A percentile compares a stretch with the other conserved stretches of the same genome.
phyloP scores from a whole-genome alignment of 2,113 vertebrate species.

The Oryzias melastigma region DNA sequence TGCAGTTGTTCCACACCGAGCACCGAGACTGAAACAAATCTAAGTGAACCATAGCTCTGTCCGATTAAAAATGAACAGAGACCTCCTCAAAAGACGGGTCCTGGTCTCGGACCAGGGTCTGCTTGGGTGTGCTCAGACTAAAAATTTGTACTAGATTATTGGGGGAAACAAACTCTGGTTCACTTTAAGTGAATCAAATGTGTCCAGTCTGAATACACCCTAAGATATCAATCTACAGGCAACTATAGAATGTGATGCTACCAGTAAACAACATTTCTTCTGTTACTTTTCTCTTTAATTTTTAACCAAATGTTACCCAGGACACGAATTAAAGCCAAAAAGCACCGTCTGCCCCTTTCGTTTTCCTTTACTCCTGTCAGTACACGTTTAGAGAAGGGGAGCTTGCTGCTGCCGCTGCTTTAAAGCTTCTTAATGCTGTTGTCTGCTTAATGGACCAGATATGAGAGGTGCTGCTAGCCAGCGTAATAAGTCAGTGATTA shows the following conservation, averaged over 20 bases:
- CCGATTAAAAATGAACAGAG: no score
- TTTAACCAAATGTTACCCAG: constrained; percentile 30
- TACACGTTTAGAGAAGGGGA: constrained; percentile 44
- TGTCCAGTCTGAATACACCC: no score
- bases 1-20: no score
- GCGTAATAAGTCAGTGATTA: constrained; percentile 84
- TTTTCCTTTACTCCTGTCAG: constrained; percentile 38
- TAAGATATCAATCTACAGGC: not conserved
- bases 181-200: no score
- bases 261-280: constrained; percentile 21
- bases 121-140: no score
- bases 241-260: constrained; percentile 17
- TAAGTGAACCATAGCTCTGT: no score
- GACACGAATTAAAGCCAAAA: constrained; percentile 40
- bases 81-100: no score
- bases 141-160: no score
- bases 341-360: constrained; percentile 33
- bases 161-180: no score
- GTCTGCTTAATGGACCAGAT: constrained; percentile 83
- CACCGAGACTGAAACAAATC: no score
- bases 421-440: constrained; percentile 72
- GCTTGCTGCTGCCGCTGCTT: constrained; percentile 51
- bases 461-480: constrained; percentile 84
- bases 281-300: constrained; percentile 21
- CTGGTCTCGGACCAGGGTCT: no score